These are phyloP conservation scores for Andrena bicolor DNA, from an alignment of 2,888 invertebrate genomes.

Conservation along the genomic window DNA sequence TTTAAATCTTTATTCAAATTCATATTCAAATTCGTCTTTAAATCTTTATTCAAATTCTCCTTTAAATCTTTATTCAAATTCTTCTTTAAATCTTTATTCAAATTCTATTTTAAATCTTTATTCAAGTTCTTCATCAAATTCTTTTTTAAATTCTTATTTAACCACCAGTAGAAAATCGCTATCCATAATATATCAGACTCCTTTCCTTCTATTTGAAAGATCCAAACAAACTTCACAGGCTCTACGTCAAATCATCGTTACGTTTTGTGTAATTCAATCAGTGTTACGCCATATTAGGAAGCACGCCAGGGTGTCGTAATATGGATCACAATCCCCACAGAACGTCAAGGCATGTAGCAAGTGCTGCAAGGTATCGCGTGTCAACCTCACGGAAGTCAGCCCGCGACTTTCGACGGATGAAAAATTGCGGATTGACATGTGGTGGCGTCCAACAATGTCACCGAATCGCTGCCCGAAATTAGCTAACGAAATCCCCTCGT, in stretches of 20 bases:
- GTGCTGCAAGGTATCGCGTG: constrained; percentile 55
- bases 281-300: constrained; percentile 49
- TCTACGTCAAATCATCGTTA: background rate
- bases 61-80: too few species aligned
- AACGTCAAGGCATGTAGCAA: constrained; percentile 36
- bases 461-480: background rate
- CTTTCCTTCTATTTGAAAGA: too few species aligned
- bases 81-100: too few species aligned
- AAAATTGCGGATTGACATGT: constrained; percentile 25
- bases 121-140: too few species aligned
- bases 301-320: constrained; percentile 36
- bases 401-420: constrained; percentile 24
- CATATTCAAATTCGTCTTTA: too few species aligned
- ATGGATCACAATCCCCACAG: constrained; percentile 38
- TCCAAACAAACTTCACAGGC: background rate
- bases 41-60: too few species aligned
- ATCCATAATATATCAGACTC: too few species aligned
- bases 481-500: background rate
- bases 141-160: too few species aligned
- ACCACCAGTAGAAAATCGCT: too few species aligned
- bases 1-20: too few species aligned
- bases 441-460: background rate
- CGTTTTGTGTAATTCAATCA: constrained; percentile 16
- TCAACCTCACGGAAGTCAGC: constrained; percentile 57
- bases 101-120: too few species aligned